These are phyloP conservation scores for Parus major DNA, from an alignment of 2,113 vertebrate species.

Conservation along the genomic window DNA sequence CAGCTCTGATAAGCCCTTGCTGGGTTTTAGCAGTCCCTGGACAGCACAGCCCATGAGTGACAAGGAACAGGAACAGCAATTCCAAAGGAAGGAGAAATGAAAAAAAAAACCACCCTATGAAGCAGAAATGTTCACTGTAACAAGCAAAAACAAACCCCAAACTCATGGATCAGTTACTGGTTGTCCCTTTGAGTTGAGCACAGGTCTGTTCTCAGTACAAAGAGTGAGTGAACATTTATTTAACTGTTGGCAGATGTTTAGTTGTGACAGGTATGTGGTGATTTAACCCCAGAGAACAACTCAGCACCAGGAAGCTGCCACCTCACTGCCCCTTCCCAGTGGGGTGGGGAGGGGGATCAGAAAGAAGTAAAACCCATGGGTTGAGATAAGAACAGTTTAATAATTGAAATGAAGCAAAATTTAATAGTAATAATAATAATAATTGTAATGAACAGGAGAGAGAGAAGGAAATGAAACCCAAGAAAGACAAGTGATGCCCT, in stretches of 20 bases:
- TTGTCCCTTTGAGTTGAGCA: not conserved
- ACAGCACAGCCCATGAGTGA: not conserved
- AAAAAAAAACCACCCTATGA: rapidly evolving
- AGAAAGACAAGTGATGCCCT: not conserved
- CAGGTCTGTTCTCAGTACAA: not conserved
- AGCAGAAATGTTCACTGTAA: not conserved
- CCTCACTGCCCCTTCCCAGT: not conserved
- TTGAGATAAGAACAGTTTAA: not conserved
- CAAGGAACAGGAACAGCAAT: not conserved
- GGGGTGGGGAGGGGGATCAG: not conserved
- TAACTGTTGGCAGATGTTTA: not conserved
- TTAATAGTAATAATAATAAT: not conserved
- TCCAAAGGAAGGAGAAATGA: not conserved
- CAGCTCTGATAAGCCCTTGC: not conserved
- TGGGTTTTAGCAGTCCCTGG: not conserved
- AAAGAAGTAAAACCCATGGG: not conserved
- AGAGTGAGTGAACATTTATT: not conserved
- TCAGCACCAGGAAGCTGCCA: not conserved
- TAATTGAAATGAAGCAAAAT: not conserved
- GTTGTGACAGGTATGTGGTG: not conserved
- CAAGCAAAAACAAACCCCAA: not conserved
- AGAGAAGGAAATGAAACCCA: not conserved
- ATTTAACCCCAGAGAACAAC: not conserved
- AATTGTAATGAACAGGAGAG: not conserved
- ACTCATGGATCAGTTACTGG: rapidly evolving